A percentile compares a stretch with the other conserved stretches of the same genome.
phyloP scores from a whole-genome alignment of 2,113 vertebrate genomes.

The Ahaetulla prasina region DNA sequence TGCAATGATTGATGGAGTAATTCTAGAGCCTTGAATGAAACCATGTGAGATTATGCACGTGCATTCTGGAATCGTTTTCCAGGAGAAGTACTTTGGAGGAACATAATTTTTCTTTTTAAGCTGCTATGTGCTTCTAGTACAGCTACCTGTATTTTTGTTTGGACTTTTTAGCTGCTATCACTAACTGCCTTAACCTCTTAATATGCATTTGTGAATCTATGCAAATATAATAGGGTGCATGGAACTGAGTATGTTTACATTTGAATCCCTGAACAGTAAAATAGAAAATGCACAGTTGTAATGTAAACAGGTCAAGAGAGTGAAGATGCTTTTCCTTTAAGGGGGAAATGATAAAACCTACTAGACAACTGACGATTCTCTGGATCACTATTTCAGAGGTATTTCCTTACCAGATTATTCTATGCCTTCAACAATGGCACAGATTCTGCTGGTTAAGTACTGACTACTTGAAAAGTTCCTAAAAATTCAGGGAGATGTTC shows the following conservation, averaged over 20 bases:
- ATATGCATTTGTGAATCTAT: background rate
- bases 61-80: background rate
- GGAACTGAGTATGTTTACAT: background rate
- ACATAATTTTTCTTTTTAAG: background rate
- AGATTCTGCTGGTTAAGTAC: background rate
- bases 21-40: background rate
- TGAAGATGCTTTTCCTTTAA: background rate
- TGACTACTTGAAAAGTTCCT: background rate
- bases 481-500: background rate
- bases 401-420: background rate
- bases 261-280: background rate
- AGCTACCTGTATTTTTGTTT: background rate
- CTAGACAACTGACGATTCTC: background rate
- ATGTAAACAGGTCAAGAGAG: background rate
- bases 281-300: background rate
- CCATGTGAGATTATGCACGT: background rate
- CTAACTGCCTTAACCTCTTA: background rate
- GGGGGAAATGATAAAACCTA: background rate
- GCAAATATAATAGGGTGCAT: background rate
- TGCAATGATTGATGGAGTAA: background rate
- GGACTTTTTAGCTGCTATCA: background rate
- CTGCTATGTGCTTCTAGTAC: background rate
- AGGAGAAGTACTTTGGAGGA: background rate
- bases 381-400: background rate
- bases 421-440: background rate